Evolutionary conservation across 2,888 invertebrate genomes (phyloP), one percentile per base, ranked within the genome.

Genomic region (Euspilapteryx auroguttella): DNA sequence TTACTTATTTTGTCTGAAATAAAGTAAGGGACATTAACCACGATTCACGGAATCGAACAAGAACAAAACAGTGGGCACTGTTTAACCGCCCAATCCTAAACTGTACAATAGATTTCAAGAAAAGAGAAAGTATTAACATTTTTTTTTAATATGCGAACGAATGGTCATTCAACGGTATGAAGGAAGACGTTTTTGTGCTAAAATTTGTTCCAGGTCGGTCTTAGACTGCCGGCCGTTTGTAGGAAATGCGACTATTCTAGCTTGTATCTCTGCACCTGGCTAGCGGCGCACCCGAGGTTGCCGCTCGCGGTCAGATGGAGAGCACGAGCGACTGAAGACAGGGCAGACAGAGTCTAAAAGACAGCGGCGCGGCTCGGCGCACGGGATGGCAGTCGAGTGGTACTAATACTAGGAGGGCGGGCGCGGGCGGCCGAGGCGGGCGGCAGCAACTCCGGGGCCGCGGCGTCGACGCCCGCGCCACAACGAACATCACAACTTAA

Each of bases 401-500:
- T 61, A 58, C 71, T 71, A 71, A 73, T 56, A 40, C 53, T 63
- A 71, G 69, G 46, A 66, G 64, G 68, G 62, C 23, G 34, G 47
- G 62, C 66, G 59, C 58, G 61, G 66, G 59, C 58, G 55, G 61
- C 39, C 58, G 55, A 64, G 55, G 68, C 64, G 42, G 53, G 59
- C 65, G 64, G 55, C 56, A 56, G 55, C 69, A 62, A 62, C 63
- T 59, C 36, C 63, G 21, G 38, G 59, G 54, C 47, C 66, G 61
- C 62, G 56, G 64, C 71, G 48, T 63, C 66, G 53, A 40, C 63
- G 54, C 55, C 59, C 64, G 57, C 59, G 57, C 68, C 64, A 34
- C 42, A 48, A 69, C 68, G 68, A 75, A 71, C 65, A 75, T 77
- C 77, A 77, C 75, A 81, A 82, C 80, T 81, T 81, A 82, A 82